Percentiles rank a stretch among this genome's conserved stretches.
Conservation (phyloP, 2,797 vertebrate genomes). For the Apogon talboti region DNA sequence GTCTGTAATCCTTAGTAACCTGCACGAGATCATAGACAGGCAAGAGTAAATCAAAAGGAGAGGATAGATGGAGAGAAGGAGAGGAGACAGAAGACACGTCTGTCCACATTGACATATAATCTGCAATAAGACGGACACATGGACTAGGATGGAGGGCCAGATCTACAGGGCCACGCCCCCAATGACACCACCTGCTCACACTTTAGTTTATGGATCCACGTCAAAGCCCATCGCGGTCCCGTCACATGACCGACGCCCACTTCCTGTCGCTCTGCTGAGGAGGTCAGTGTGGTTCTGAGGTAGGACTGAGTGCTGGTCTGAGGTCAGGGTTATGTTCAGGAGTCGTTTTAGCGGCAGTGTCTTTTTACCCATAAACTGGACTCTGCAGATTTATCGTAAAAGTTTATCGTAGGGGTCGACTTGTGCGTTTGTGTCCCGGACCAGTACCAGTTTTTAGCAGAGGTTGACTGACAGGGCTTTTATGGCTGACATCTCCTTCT, state of each 20-base stretch:
- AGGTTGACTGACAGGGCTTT: no score
- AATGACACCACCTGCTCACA: constrained; percentile 72
- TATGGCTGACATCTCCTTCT: no score
- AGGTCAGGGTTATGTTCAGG: not conserved
- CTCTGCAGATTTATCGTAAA: no score
- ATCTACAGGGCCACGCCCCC: constrained; percentile 53
- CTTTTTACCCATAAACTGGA: no score
- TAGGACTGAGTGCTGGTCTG: not conserved
- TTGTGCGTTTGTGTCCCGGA: no score
- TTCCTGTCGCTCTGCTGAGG: no score
- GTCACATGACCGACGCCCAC: constrained; percentile 20
- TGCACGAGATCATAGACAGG: constrained; percentile 87
- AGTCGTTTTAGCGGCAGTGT: no score
- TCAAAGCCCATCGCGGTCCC: constrained; percentile 25
- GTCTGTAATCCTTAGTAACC: constrained; percentile 89
- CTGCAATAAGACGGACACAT: constrained; percentile 77
- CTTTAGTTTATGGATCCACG: constrained; percentile 86
- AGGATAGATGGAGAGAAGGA: constrained; percentile 57
- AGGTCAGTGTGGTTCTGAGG: no score
- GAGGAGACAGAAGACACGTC: constrained; percentile 68
- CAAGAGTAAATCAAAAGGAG: constrained; percentile 75
- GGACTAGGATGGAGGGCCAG: constrained; percentile 59
- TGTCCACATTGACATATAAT: constrained; percentile 84
- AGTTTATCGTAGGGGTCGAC: no score
- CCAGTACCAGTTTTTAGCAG: no score